Evolutionary conservation across 2,113 vertebrate species (phyloP).

Genomic region (Heterotilapia buettikoferi): DNA sequence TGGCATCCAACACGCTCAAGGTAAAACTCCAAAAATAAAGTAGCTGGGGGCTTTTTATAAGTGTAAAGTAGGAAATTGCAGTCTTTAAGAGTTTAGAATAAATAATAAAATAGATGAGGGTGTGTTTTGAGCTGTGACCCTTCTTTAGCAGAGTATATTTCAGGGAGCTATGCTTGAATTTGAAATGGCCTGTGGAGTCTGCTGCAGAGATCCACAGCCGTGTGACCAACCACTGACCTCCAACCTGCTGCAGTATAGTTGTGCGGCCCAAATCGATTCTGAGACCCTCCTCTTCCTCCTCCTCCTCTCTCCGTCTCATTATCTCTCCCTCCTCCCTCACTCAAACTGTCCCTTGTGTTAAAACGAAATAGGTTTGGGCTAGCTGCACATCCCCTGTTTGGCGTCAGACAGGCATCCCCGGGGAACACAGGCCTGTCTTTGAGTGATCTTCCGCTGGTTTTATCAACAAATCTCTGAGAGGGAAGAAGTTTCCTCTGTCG

Average conservation of each 20-base stretch:
- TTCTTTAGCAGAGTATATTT: not conserved
- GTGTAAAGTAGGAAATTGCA: not conserved
- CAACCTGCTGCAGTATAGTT: constrained; percentile 42
- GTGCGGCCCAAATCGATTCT: constrained; percentile 37
- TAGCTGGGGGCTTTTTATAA: not conserved
- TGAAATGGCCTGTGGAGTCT: constrained; percentile 8
- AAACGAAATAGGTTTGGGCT: constrained; percentile 25
- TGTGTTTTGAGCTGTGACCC: not conserved
- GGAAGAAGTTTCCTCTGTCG: not conserved
- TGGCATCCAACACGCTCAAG: not conserved
- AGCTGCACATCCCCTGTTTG: constrained; percentile 18
- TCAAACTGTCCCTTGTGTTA: constrained; percentile 12
- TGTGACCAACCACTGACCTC: constrained; percentile 51
- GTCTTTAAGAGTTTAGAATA: not conserved
- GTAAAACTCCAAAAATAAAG: not conserved
- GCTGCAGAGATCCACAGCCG: constrained; percentile 29
- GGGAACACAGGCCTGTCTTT: constrained; percentile 10
- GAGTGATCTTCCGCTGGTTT: constrained; percentile 40
- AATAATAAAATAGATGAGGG: not conserved
- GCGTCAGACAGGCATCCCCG: constrained; percentile 15
- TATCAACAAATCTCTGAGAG: constrained; percentile 40
- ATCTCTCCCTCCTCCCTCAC: not conserved
- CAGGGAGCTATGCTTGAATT: not conserved
- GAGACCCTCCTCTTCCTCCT: not conserved
- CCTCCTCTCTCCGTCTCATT: constrained; percentile 27